Conservation (phyloP, 2,888 invertebrate genomes). For the Drosophila niveifrons region DNA sequence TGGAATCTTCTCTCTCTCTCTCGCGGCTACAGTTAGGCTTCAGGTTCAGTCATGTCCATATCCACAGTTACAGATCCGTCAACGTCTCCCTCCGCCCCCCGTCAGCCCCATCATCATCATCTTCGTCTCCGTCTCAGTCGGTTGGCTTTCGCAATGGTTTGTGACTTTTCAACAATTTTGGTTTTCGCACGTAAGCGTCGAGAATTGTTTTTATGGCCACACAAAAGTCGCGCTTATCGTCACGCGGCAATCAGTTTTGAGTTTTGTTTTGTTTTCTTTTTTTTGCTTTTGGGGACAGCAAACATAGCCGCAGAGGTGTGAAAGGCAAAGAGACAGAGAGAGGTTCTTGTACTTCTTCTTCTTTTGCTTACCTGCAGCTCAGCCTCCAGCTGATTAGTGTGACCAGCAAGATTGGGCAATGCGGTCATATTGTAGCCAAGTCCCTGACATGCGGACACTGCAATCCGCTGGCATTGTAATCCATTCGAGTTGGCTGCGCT, state of each 20-base stretch:
- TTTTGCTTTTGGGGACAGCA: neutral
- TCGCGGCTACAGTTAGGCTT: slow-evolving; percentile 5
- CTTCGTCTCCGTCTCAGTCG: slow-evolving; percentile 8
- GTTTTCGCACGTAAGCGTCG: slow-evolving; percentile 79
- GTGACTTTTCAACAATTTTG: slow-evolving; percentile 53
- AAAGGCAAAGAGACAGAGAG: neutral
- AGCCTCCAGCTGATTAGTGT: slow-evolving; percentile 92
- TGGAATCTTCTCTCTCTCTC: neutral
- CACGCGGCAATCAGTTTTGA: slow-evolving; percentile 35
- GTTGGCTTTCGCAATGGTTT: slow-evolving; percentile 53
- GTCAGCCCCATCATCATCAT: neutral
- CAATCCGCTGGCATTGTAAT: slow-evolving; percentile 92
- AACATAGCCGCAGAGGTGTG: neutral
- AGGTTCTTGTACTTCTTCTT: neutral
- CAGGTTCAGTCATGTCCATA: slow-evolving; percentile 41
- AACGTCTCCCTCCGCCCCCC: neutral
- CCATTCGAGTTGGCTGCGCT: slow-evolving; percentile 73
- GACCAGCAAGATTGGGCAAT: slow-evolving; percentile 94
- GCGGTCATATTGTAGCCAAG: slow-evolving; percentile 94
- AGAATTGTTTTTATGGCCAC: slow-evolving; percentile 78
- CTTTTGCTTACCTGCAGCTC: slow-evolving; percentile 89
- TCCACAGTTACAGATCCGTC: slow-evolving; percentile 59
- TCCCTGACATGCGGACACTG: slow-evolving; percentile 92
- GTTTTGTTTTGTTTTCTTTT: slow-evolving; percentile 8
- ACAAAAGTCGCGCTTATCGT: slow-evolving; percentile 71